Conservation (phyloP, 2,797 vertebrate genomes). For the Taeniopygia guttata region DNA sequence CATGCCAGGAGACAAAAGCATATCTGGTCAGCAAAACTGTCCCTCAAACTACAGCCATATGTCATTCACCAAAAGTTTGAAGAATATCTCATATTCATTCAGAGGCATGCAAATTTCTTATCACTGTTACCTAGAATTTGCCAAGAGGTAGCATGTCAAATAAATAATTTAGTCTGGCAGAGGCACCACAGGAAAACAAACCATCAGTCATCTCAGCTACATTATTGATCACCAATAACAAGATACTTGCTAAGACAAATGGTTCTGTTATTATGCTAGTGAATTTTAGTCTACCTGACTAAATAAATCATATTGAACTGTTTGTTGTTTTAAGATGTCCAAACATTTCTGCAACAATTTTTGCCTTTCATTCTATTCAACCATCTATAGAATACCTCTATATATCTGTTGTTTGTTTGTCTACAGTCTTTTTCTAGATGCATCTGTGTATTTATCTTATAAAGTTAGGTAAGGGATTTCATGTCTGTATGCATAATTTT, state of each 20-base stretch:
- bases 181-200: conserved; percentile 72
- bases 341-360: conserved; percentile 64
- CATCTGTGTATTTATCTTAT: neutral
- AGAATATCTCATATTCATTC: neutral
- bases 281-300: conserved; percentile 73
- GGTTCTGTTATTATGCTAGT: conserved; percentile 72
- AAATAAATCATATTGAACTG: conserved; percentile 73
- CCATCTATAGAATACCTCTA: neutral
- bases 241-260: conserved; percentile 83
- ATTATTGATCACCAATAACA: conserved; percentile 84
- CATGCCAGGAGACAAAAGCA: neutral
- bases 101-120: conserved; percentile 62
- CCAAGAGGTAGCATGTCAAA: conserved; percentile 73
- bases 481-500: neutral
- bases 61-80: conserved; percentile 15
- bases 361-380: conserved; percentile 7
- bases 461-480: neutral
- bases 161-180: conserved; percentile 77
- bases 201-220: conserved; percentile 79
- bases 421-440: neutral
- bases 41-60: neutral
- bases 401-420: neutral
- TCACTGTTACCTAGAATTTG: conserved; percentile 60
- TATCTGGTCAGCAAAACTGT: neutral
- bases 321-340: conserved; percentile 68